phyloP scores from a whole-genome alignment of 2,113 vertebrate species.

The Tachycineta bicolor region DNA sequence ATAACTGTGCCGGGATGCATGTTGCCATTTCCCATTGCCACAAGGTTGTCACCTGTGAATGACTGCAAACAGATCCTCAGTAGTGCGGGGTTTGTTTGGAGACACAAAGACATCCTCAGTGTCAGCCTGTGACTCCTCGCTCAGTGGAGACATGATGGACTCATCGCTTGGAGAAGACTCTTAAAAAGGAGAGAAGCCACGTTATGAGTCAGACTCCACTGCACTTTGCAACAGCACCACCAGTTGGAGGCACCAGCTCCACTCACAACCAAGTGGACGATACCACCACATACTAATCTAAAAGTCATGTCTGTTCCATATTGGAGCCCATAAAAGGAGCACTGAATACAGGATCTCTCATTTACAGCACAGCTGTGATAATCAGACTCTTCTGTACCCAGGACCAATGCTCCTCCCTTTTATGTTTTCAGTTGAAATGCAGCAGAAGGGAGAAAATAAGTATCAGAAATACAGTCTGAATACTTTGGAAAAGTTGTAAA shows the following conservation, averaged over 20 bases:
- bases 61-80: slow-evolving; percentile 97
- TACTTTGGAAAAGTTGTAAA: not conserved
- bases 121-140: slow-evolving; percentile 89
- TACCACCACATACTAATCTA: not conserved
- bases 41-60: slow-evolving; percentile 90
- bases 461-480: not conserved
- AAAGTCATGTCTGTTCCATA: not conserved
- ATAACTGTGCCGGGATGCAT: not conserved
- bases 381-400: not conserved
- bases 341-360: not conserved
- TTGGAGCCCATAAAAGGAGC: not conserved
- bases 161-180: slow-evolving; percentile 88
- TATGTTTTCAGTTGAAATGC: not conserved
- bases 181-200: slow-evolving; percentile 65
- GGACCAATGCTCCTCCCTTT: not conserved
- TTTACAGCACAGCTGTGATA: not conserved
- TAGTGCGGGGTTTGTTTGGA: slow-evolving; percentile 94
- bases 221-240: not conserved
- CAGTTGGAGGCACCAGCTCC: not conserved
- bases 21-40: not conserved
- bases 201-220: not conserved
- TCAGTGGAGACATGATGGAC: slow-evolving; percentile 88
- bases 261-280: fast-evolving
- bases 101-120: slow-evolving; percentile 89
- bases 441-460: not conserved